phyloP scores from a whole-genome alignment of 2,888 invertebrate species.

The Plusia festucae region DNA sequence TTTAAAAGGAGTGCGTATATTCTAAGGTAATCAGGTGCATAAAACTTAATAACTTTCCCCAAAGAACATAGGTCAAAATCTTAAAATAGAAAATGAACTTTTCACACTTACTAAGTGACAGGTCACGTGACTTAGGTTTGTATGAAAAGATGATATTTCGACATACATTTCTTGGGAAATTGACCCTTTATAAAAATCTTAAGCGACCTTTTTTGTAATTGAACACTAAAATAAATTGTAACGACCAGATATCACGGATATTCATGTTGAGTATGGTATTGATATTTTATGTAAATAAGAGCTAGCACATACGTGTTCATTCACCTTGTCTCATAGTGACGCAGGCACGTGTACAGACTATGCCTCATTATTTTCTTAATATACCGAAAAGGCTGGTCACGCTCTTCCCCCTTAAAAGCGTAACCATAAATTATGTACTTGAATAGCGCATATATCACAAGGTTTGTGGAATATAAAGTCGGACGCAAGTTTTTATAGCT shows the following conservation, averaged over 20 bases:
- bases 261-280: constrained; percentile 17
- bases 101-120: too few relatives aligned
- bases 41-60: too few relatives aligned
- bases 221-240: not conserved
- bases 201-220: not conserved
- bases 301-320: constrained; percentile 17
- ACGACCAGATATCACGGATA: not conserved
- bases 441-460: not conserved
- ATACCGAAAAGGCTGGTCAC: constrained; percentile 26
- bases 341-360: constrained; percentile 6
- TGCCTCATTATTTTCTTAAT: constrained; percentile 22
- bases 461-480: not conserved
- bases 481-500: not conserved
- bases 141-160: too few relatives aligned
- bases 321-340: constrained; percentile 29
- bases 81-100: too few relatives aligned
- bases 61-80: too few relatives aligned
- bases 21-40: too few relatives aligned
- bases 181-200: too few relatives aligned
- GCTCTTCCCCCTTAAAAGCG: constrained; percentile 18
- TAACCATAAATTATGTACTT: not conserved
- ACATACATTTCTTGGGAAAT: too few relatives aligned
- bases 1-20: too few relatives aligned
- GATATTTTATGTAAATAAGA: constrained; percentile 21
- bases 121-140: too few relatives aligned